A percentile compares a stretch with the other conserved stretches of the same genome.
Conservation (phyloP, 2,113 vertebrate genomes). For the Ibidorhyncha struthersii region DNA sequence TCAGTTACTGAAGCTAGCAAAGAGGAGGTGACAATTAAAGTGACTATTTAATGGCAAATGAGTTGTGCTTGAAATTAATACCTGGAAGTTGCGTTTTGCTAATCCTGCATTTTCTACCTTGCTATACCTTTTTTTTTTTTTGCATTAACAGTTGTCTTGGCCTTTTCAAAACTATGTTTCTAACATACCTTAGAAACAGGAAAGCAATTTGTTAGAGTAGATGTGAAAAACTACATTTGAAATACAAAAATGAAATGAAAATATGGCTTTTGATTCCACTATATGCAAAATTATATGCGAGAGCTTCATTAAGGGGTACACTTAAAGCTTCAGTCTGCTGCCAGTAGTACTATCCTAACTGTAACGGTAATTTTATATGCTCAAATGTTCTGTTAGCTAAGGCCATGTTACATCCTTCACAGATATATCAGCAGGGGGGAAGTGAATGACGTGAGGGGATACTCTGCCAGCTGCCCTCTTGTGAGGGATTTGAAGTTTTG, state of each 20-base stretch:
- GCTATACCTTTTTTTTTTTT: neutral
- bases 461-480: neutral
- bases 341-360: neutral
- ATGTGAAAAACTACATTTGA: neutral
- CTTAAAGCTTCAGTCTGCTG: neutral
- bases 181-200: neutral
- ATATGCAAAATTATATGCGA: neutral
- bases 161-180: neutral
- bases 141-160: neutral
- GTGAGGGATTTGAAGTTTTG: neutral
- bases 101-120: neutral
- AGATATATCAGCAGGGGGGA: neutral
- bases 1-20: neutral
- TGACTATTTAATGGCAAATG: neutral
- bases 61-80: neutral
- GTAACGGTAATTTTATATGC: neutral
- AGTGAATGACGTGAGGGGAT: neutral
- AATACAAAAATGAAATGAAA: neutral
- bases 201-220: neutral
- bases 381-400: neutral
- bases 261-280: neutral
- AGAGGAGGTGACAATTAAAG: neutral
- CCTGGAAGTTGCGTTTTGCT: neutral
- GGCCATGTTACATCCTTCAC: neutral
- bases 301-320: neutral